These are phyloP conservation scores for Coenonympha glycerion DNA, from an alignment of 2,888 invertebrate species.

Conservation along the genomic window DNA sequence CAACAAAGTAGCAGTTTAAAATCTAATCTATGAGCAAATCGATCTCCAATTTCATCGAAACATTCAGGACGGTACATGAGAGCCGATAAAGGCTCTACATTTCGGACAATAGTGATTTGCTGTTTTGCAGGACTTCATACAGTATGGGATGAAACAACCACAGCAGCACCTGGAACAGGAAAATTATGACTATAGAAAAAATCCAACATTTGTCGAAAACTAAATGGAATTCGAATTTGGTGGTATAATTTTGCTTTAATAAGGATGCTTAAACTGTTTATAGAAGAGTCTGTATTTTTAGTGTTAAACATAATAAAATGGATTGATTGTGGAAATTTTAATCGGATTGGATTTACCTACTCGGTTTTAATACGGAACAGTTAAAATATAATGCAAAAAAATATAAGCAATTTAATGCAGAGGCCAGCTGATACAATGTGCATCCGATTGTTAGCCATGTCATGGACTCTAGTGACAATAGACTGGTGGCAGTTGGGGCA, in stretches of 20 bases:
- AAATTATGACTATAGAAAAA: neutral
- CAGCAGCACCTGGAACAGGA: conserved; percentile 62
- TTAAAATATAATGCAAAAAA: too few relatives aligned
- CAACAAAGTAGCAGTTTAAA: neutral
- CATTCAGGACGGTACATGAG: conserved; percentile 57
- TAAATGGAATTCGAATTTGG: neutral
- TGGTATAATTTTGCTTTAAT: too few relatives aligned
- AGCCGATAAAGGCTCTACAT: conserved; percentile 63
- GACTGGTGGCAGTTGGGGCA: conserved; percentile 60
- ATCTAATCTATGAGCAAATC: neutral
- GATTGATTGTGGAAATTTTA: too few relatives aligned
- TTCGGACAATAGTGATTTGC: conserved; percentile 73
- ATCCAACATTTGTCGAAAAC: neutral
- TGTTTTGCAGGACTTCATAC: conserved; percentile 73
- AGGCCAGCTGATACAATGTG: conserved; percentile 66
- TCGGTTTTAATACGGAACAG: too few relatives aligned
- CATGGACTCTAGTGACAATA: conserved; percentile 61
- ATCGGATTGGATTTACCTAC: too few relatives aligned
- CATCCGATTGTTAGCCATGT: conserved; percentile 64
- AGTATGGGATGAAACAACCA: conserved; percentile 66
- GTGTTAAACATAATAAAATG: too few relatives aligned
- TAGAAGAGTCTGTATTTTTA: too few relatives aligned
- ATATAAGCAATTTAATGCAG: conserved; percentile 60
- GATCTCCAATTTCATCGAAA: neutral
- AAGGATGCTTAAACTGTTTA: too few relatives aligned